phyloP scores from a whole-genome alignment of 2,113 vertebrate genomes.

The Notechis scutatus region DNA sequence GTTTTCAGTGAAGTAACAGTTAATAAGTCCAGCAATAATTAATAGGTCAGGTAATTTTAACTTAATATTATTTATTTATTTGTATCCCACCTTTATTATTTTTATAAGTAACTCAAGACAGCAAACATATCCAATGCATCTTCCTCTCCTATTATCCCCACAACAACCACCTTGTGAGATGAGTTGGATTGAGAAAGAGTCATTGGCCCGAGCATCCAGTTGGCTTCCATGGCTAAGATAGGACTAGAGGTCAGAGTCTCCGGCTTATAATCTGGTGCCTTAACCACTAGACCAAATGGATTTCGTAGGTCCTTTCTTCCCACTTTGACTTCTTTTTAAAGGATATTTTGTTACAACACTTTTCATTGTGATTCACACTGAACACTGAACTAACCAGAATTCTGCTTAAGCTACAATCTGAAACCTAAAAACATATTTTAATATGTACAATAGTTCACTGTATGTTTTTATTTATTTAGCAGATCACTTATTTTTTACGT shows the following conservation, averaged over 20 bases:
- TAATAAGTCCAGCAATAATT: neutral
- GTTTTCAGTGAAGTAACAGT: neutral
- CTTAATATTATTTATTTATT: neutral
- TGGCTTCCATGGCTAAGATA: neutral
- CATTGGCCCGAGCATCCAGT: neutral
- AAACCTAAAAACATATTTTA: slow-evolving; percentile 1
- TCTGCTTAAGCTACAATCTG: neutral
- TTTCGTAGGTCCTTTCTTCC: neutral
- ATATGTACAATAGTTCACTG: neutral
- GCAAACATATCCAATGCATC: neutral
- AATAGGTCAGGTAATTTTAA: neutral
- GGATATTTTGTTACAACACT: neutral
- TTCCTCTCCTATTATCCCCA: neutral
- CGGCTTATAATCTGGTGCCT: neutral
- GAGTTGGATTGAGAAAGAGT: neutral
- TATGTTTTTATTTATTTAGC: neutral
- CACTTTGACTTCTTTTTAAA: neutral
- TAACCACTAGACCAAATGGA: neutral
- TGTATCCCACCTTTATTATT: neutral
- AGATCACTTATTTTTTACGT: neutral
- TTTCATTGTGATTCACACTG: neutral
- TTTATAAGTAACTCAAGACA: neutral
- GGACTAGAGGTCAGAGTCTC: neutral
- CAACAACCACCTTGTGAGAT: neutral
- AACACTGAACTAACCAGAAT: neutral